Evolutionary conservation across 2,888 invertebrate genomes (phyloP).

Genomic region (Iphiclides podalirius): DNA sequence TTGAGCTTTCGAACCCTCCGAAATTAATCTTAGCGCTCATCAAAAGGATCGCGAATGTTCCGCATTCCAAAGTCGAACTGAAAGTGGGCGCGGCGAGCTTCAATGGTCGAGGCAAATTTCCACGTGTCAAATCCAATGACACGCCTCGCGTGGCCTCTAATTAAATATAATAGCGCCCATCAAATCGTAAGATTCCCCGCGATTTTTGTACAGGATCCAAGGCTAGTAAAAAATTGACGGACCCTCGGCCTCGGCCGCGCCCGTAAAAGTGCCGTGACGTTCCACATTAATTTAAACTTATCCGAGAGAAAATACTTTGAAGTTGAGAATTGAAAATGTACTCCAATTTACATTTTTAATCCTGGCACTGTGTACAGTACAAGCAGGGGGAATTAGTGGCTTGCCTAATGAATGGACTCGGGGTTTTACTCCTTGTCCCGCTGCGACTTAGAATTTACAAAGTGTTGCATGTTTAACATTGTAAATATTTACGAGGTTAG

Average conservation of each 20-base stretch:
- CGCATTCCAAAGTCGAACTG: slow-evolving; percentile 57
- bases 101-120: slow-evolving; percentile 50
- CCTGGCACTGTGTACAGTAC: slow-evolving; percentile 47
- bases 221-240: slow-evolving; percentile 68
- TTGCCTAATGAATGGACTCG: slow-evolving; percentile 48
- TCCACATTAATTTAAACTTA: slow-evolving; percentile 73
- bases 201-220: too few species aligned
- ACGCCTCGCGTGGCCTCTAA: slow-evolving; percentile 51
- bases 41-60: slow-evolving; percentile 70
- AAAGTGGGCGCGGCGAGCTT: slow-evolving; percentile 39
- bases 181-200: slow-evolving; percentile 33
- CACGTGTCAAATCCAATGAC: slow-evolving; percentile 60
- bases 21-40: slow-evolving; percentile 76
- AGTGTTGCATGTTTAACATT: slow-evolving; percentile 7
- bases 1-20: slow-evolving; percentile 64
- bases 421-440: slow-evolving; percentile 26
- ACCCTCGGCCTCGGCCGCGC: slow-evolving; percentile 40
- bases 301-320: slow-evolving; percentile 66
- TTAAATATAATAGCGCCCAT: slow-evolving; percentile 51
- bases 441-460: slow-evolving; percentile 11
- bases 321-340: slow-evolving; percentile 66
- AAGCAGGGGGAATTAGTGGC: slow-evolving; percentile 33
- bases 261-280: slow-evolving; percentile 56
- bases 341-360: slow-evolving; percentile 70
- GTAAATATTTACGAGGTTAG: too few species aligned